phyloP scores from a whole-genome alignment of 2,888 invertebrate species.

The Polietes domitor region DNA sequence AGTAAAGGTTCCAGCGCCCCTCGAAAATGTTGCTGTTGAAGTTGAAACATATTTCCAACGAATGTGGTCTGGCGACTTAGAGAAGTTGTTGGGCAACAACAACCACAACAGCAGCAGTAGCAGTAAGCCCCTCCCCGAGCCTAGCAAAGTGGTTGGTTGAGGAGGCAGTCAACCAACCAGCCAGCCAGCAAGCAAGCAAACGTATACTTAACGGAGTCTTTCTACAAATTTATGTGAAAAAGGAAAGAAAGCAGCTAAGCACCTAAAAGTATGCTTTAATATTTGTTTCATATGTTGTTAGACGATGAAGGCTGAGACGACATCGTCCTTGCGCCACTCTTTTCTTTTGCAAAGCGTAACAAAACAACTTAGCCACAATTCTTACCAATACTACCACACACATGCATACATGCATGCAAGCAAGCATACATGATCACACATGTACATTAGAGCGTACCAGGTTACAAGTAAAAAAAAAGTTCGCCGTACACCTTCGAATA shows the following conservation, averaged over 20 bases:
- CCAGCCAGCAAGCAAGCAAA: neutral
- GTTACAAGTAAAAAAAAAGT: too few relatives aligned
- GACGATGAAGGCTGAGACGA: too few relatives aligned
- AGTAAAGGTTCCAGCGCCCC: constrained; percentile 6
- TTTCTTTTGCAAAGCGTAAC: constrained; percentile 26
- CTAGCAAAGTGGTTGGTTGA: neutral
- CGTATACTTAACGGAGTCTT: neutral
- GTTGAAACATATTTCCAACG: neutral
- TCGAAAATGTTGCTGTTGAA: neutral
- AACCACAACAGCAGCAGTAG: neutral
- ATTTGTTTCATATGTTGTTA: constrained; percentile 12
- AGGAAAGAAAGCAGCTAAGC: constrained; percentile 12
- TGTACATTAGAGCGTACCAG: neutral
- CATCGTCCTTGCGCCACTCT: neutral
- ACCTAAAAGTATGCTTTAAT: constrained; percentile 21
- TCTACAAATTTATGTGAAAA: constrained; percentile 9
- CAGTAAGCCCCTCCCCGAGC: neutral
- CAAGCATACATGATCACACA: constrained; percentile 13
- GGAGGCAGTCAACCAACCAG: neutral
- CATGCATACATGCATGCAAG: constrained; percentile 2
- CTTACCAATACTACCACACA: constrained; percentile 42
- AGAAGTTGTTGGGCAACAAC: neutral
- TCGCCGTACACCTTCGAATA: too few relatives aligned
- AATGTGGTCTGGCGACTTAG: too few relatives aligned
- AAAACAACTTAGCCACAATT: constrained; percentile 53